These are phyloP conservation scores for Hypsopygia costalis DNA, from an alignment of 2,888 invertebrate genomes.

Conservation along the genomic window DNA sequence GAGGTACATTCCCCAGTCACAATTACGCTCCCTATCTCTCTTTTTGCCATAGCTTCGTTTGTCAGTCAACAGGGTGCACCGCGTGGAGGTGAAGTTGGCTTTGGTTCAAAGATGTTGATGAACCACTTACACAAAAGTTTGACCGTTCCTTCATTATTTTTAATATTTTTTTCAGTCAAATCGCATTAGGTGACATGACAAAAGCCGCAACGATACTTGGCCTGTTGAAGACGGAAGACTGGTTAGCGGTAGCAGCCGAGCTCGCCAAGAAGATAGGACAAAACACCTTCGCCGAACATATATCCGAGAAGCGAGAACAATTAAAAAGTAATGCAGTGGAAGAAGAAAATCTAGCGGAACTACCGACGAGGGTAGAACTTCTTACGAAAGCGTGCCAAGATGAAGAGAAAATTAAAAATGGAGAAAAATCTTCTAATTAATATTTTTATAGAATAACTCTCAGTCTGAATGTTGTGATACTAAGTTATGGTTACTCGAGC, in stretches of 20 bases:
- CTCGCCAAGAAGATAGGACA: conserved; percentile 77
- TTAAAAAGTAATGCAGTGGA: conserved; percentile 19
- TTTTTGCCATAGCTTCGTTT: no score
- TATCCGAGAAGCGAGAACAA: conserved; percentile 35
- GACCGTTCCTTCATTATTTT: no score
- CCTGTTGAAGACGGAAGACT: conserved; percentile 72
- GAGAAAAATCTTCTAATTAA: conserved; percentile 12
- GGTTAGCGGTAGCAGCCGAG: conserved; percentile 80
- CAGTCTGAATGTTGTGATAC: conserved; percentile 1
- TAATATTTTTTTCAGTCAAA: conserved; percentile 80
- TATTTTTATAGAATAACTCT: background rate
- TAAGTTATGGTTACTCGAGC: background rate
- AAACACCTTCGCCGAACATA: conserved; percentile 48
- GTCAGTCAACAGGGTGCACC: no score
- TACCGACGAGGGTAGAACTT: conserved; percentile 44
- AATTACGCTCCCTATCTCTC: no score
- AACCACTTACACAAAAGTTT: no score
- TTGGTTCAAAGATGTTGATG: no score
- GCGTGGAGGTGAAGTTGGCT: no score
- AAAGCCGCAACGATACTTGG: conserved; percentile 82
- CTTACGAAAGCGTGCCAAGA: conserved; percentile 23
- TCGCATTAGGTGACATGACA: conserved; percentile 79
- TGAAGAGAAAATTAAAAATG: conserved; percentile 13
- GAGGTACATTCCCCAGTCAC: no score
- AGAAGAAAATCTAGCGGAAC: conserved; percentile 27